These are phyloP conservation scores for Stegana nigrithorax DNA, from an alignment of 2,888 invertebrate species.

Conservation along the genomic window DNA sequence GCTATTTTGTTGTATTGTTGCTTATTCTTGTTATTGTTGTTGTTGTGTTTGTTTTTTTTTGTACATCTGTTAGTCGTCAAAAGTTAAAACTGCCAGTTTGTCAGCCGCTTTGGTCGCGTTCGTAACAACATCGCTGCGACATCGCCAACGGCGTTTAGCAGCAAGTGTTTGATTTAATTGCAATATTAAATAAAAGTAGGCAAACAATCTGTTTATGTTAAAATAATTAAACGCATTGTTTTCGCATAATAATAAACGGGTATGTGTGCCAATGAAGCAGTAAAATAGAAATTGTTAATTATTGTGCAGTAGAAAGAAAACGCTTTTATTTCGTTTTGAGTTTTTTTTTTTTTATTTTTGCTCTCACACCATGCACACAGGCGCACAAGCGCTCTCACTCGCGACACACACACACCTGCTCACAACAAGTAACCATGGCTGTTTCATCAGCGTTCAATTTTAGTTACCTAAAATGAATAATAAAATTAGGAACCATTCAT, in stretches of 20 bases:
- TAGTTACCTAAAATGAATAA: too few relatives aligned
- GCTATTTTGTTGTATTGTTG: background rate
- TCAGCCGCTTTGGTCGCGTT: conserved; percentile 50
- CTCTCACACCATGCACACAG: too few relatives aligned
- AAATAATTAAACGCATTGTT: background rate
- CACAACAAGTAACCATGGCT: too few relatives aligned
- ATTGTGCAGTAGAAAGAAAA: background rate
- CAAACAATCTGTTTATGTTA: background rate
- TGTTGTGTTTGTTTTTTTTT: background rate
- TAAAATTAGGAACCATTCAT: too few relatives aligned
- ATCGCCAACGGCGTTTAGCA: too few relatives aligned
- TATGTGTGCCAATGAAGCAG: background rate
- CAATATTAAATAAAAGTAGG: background rate
- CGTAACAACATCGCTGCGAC: conserved; percentile 13
- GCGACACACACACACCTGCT: too few relatives aligned
- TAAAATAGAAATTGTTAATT: background rate
- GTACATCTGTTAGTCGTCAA: conserved; percentile 47
- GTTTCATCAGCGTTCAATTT: too few relatives aligned
- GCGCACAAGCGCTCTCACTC: too few relatives aligned
- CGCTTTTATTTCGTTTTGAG: conserved; percentile 18
- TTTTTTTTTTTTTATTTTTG: conserved; percentile 33
- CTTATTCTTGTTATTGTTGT: background rate
- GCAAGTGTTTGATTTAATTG: background rate
- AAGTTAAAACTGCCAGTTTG: conserved; percentile 52
- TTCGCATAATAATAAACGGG: background rate